Conservation (phyloP, 1,140 invertebrate genomes). For the Magallana angulata region DNA sequence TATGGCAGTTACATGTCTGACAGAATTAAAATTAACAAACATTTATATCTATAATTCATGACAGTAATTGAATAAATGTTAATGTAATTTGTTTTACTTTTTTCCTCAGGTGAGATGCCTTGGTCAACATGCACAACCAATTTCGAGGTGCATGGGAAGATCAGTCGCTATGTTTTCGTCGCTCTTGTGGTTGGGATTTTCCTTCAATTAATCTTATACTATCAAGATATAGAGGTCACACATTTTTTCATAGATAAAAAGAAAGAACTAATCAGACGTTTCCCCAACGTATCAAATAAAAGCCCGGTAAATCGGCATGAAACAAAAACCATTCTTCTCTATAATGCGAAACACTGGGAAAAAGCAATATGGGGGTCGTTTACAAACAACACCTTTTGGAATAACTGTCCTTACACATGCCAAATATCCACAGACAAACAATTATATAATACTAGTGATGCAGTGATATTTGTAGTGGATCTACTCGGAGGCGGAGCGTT, state of each 20-base stretch:
- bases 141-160: no score
- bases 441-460: slow-evolving; percentile 24
- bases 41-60: no score
- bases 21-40: no score
- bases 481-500: background rate
- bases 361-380: background rate
- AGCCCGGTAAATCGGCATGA: no score
- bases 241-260: background rate
- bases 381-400: background rate
- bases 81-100: no score
- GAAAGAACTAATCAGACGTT: background rate
- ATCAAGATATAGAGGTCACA: background rate
- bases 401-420: slow-evolving; percentile 15
- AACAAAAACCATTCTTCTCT: slow-evolving; percentile 8
- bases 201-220: background rate
- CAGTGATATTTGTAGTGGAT: slow-evolving; percentile 33
- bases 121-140: no score
- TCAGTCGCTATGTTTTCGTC: no score
- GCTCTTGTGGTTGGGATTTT: no score
- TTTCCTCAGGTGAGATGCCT: no score
- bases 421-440: slow-evolving; percentile 8
- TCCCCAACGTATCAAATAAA: background rate
- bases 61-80: no score
- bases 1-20: no score
- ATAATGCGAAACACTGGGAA: slow-evolving; percentile 33